These are phyloP conservation scores for Radopholus similis DNA, from an alignment of 1,140 invertebrate species.

Conservation along the genomic window DNA sequence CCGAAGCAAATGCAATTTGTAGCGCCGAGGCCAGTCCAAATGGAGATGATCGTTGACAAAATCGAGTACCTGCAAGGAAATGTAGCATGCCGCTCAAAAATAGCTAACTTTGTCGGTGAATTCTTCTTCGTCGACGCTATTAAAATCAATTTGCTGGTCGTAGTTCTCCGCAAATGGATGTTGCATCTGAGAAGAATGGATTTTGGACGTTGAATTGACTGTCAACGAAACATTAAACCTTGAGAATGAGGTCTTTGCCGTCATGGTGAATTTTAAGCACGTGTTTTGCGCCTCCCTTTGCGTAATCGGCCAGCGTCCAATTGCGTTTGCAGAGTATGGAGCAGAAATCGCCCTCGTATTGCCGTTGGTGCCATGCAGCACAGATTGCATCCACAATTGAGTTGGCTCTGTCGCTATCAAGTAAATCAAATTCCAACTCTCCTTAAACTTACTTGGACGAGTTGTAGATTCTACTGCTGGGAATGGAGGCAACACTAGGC, in stretches of 20 bases:
- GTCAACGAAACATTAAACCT: conserved; percentile 16
- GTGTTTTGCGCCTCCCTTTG: conserved; percentile 48
- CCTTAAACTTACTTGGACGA: no score
- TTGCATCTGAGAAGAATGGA: conserved; percentile 25
- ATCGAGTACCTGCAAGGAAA: conserved; percentile 47
- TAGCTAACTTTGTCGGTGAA: conserved; percentile 47
- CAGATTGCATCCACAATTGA: conserved; percentile 41
- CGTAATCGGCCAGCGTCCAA: conserved; percentile 49
- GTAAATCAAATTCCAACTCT: background rate
- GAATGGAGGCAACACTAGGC: no score
- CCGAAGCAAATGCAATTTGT: conserved; percentile 49
- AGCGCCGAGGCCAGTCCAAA: conserved; percentile 49
- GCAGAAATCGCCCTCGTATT: conserved; percentile 48
- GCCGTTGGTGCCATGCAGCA: conserved; percentile 31
- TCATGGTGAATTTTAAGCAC: conserved; percentile 39
- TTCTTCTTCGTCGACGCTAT: conserved; percentile 44
- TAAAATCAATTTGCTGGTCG: conserved; percentile 26
- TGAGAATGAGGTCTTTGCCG: conserved; percentile 42
- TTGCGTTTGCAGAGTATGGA: conserved; percentile 44
- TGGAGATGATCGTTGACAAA: conserved; percentile 53
- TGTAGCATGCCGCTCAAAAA: conserved; percentile 3
- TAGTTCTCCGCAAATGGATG: conserved; percentile 30
- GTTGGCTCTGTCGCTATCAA: conserved; percentile 38
- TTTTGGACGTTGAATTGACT: background rate
- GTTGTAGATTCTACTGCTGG: no score